Evolutionary conservation across 2,797 vertebrate species (phyloP).

Genomic region (Phrynocephalus forsythii): DNA sequence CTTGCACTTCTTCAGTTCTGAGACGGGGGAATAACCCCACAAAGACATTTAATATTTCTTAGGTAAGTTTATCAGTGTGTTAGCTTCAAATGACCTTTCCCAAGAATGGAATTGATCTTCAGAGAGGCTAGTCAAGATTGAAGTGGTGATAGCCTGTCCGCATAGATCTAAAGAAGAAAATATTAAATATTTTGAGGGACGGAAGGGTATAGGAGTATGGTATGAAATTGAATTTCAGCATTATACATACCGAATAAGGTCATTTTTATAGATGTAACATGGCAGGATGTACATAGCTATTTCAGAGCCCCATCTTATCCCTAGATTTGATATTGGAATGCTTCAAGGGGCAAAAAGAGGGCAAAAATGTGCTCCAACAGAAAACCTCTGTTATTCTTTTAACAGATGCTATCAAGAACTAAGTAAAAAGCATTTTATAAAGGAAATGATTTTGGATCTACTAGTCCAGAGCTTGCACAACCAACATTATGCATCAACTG

Average conservation of each 20-base stretch:
- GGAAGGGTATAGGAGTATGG: slow-evolving; percentile 19
- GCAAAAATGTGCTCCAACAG: not conserved
- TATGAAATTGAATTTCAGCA: slow-evolving; percentile 8
- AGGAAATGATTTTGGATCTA: too few relatives aligned
- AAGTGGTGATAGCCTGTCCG: slow-evolving; percentile 24
- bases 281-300: not conserved
- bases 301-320: not conserved
- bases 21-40: slow-evolving; percentile 13
- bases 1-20: not conserved
- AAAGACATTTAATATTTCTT: slow-evolving; percentile 26
- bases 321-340: not conserved
- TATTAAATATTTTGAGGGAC: slow-evolving; percentile 15
- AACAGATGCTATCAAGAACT: too few relatives aligned
- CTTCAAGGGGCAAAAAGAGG: too few relatives aligned
- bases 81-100: slow-evolving; percentile 47
- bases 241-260: not conserved
- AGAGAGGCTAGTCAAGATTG: slow-evolving; percentile 46
- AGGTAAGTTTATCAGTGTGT: slow-evolving; percentile 47
- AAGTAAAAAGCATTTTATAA: too few relatives aligned
- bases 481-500: too few relatives aligned
- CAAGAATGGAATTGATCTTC: slow-evolving; percentile 50
- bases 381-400: not conserved
- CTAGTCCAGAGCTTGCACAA: too few relatives aligned
- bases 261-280: not conserved
- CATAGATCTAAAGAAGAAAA: slow-evolving; percentile 44